These are phyloP conservation scores for Baccha elongata DNA, from an alignment of 2,888 invertebrate species.

Conservation along the genomic window DNA sequence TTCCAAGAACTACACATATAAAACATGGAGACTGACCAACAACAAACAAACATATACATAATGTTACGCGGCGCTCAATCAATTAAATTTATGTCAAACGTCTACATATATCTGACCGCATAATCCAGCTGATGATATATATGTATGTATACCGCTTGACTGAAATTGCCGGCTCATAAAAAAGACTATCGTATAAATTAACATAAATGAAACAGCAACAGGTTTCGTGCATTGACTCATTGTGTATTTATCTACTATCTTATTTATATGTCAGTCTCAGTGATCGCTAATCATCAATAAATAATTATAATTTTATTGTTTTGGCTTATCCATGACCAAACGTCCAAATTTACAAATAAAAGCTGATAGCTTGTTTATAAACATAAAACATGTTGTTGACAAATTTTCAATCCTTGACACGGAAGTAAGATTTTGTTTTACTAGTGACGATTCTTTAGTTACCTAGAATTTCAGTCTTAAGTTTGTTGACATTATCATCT, in stretches of 20 bases:
- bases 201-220: not conserved
- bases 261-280: not conserved
- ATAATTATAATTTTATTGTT: not conserved
- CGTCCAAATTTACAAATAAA: not conserved
- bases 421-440: conserved; percentile 13
- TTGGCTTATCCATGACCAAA: conserved; percentile 21
- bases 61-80: no score
- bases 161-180: no score
- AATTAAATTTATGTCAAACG: no score
- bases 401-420: not conserved
- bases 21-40: no score
- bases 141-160: not conserved
- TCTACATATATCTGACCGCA: not conserved
- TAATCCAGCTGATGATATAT: not conserved
- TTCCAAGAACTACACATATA: no score
- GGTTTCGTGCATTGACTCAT: not conserved
- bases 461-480: not conserved
- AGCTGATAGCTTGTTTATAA: not conserved
- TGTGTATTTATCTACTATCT: not conserved
- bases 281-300: not conserved
- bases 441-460: not conserved
- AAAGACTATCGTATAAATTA: not conserved
- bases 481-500: not conserved
- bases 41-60: no score
- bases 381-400: conserved; percentile 30